phyloP scores from a whole-genome alignment of 2,888 invertebrate species.

The Heliconius ethilla region DNA sequence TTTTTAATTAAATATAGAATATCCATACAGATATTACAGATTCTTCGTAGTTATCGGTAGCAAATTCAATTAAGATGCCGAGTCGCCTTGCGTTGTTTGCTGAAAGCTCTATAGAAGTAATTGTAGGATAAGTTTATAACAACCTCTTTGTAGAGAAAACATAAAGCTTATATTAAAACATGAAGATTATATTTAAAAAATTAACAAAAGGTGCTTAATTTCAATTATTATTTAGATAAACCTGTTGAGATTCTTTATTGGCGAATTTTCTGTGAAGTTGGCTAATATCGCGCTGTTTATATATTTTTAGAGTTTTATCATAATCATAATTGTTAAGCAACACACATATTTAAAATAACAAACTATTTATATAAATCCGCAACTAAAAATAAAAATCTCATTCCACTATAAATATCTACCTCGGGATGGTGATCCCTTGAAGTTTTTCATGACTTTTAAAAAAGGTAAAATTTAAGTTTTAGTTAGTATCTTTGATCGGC shows the following conservation, averaged over 20 bases:
- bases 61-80: neutral
- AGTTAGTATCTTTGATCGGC: no score
- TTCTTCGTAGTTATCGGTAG: neutral
- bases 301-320: no score
- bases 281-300: no score
- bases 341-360: no score
- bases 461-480: no score
- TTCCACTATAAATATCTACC: no score
- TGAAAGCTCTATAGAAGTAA: conserved; percentile 3
- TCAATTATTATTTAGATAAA: neutral
- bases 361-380: no score
- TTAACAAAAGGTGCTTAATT: neutral
- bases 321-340: no score
- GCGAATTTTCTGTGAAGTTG: no score
- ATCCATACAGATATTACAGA: neutral
- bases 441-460: no score
- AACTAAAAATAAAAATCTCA: no score
- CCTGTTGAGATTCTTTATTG: neutral
- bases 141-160: neutral
- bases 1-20: neutral
- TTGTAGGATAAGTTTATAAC: conserved; percentile 8
- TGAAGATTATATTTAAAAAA: neutral
- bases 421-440: no score
- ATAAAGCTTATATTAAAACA: conserved; percentile 1
- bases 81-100: neutral